Percentiles rank a stretch among this genome's conserved stretches.
These are phyloP conservation scores for Scelioninae gen. 1 DNA, from an alignment of 2,888 invertebrate species.

Conservation along the genomic window DNA sequence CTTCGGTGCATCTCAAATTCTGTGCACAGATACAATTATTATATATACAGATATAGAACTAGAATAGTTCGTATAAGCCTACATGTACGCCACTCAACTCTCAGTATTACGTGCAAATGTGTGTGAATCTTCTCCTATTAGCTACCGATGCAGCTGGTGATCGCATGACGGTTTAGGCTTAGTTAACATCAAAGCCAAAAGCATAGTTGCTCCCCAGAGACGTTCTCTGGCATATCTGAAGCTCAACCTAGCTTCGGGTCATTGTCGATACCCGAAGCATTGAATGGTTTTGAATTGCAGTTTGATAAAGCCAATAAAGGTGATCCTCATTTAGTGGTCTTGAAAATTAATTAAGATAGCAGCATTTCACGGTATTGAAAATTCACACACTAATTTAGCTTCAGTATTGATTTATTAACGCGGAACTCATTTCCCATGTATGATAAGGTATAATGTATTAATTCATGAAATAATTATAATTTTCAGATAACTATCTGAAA, in stretches of 20 bases:
- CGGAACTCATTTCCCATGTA: background rate
- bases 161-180: constrained; percentile 78
- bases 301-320: constrained; percentile 70
- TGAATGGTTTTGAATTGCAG: constrained; percentile 70
- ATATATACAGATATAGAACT: constrained; percentile 44
- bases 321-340: constrained; percentile 51
- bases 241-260: constrained; percentile 62
- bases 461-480: too few relatives aligned
- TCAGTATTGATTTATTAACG: constrained; percentile 8
- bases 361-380: constrained; percentile 28
- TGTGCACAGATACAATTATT: constrained; percentile 49
- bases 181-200: constrained; percentile 84
- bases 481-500: too few relatives aligned
- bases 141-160: constrained; percentile 75
- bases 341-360: constrained; percentile 62
- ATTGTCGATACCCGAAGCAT: constrained; percentile 66
- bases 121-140: constrained; percentile 75
- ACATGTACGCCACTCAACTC: constrained; percentile 38
- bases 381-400: constrained; percentile 19
- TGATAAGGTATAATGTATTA: too few relatives aligned
- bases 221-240: constrained; percentile 75
- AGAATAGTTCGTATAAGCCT: constrained; percentile 53
- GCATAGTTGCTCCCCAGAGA: constrained; percentile 83
- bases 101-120: constrained; percentile 58
- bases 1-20: constrained; percentile 35